Conservation (phyloP, 2,797 vertebrate species). For the Platalea minor region DNA sequence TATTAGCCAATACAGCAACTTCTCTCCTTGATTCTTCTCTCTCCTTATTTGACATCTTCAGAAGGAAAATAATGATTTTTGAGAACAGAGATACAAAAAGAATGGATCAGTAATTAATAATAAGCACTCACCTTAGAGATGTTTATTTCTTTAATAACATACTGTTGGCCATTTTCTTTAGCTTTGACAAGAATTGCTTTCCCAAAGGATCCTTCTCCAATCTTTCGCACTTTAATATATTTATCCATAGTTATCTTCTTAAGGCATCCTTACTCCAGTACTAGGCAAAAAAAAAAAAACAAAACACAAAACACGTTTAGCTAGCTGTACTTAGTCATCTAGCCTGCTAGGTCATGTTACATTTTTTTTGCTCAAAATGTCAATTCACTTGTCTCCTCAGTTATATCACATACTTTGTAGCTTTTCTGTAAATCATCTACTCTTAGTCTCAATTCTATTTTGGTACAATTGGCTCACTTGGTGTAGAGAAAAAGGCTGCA, state of each 20-base stretch:
- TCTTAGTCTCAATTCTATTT: not conserved
- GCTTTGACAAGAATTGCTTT: slow-evolving; percentile 94
- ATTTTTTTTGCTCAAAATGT: not conserved
- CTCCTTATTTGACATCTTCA: slow-evolving; percentile 95
- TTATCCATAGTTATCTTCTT: slow-evolving; percentile 87
- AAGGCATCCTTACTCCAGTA: slow-evolving; percentile 69
- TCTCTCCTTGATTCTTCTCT: slow-evolving; percentile 95
- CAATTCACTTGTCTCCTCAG: not conserved
- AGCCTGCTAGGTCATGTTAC: not conserved
- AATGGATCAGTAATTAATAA: not conserved
- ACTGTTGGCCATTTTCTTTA: slow-evolving; percentile 87
- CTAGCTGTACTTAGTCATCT: not conserved
- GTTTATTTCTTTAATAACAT: slow-evolving; percentile 98
- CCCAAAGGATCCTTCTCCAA: slow-evolving; percentile 97
- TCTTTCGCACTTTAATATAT: slow-evolving; percentile 91
- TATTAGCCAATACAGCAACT: slow-evolving; percentile 94
- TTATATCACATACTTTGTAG: not conserved
- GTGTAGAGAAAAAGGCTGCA: not conserved
- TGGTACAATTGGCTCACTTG: not conserved
- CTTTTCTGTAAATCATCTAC: not conserved
- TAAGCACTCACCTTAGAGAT: slow-evolving; percentile 87
- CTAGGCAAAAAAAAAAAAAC: slow-evolving; percentile 11
- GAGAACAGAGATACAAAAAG: not conserved
- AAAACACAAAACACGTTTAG: not conserved
- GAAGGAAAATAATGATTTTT: slow-evolving; percentile 25